Evolutionary conservation across 2,113 vertebrate genomes (phyloP), one percentile per base, ranked within the genome.

Genomic region (Charina bottae): DNA sequence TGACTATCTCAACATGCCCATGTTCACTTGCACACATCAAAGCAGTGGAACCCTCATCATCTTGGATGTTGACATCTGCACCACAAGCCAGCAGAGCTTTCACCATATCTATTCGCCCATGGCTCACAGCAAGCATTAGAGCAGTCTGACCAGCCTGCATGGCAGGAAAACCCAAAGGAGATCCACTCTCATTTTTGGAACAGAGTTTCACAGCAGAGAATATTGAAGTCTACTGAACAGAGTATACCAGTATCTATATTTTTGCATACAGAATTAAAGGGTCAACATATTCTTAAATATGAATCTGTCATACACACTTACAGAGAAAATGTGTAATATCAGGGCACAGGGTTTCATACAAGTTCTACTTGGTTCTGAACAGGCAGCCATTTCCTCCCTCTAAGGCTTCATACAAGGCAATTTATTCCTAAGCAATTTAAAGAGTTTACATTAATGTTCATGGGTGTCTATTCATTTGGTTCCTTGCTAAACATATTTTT

Each of bases 21-120:
- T 99, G 99, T 85, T 99, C 99, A 60, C 99, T 99, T 93, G 99
- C 99, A 9, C 99, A 99, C 99, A 99, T 99, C 90, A 99, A 98
- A 13, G 99, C 99, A 0, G 99, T 99, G 87, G 99, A 99, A 88
- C 99, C 99, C 94, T 99, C 99, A 0, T 99, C 99, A 0, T 99
- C 99, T 96, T 99, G 99, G 95, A 99, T 96, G 96, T 99, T 99
- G 95, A 99, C 99, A 2, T 99, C 98, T 7, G 99, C 99, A 8
- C 98, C 97, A 83, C 99, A 99, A 86, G 96, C 98, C 95, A 99
- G 96, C 86, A 99, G 97, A 33, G 98, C 99, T 96, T 97, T 99
- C 19, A 99, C 99, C 99, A 99, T 99, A 97, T 99, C 99, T 97
- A 99, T 99, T 91, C 99, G 96, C 6, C 99, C 99, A 0, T 99